Evolutionary conservation across 2,888 invertebrate species (phyloP).

Genomic region (Lottia scabra): DNA sequence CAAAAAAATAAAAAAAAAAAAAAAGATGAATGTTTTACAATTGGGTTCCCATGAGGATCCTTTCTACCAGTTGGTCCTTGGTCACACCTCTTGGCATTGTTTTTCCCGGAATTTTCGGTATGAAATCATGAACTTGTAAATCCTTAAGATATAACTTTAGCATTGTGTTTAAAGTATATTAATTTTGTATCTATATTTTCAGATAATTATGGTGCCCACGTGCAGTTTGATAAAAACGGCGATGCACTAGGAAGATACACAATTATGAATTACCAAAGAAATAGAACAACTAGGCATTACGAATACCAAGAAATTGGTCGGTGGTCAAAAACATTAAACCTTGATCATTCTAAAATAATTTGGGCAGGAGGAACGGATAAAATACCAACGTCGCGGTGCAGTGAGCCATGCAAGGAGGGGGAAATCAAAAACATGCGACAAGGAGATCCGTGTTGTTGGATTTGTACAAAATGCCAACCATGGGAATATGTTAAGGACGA

Average conservation of each 20-base stretch:
- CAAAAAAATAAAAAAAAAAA: too few species aligned
- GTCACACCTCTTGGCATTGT: too few species aligned
- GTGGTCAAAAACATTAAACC: constrained; percentile 74
- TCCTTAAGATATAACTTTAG: too few species aligned
- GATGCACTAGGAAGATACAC: constrained; percentile 71
- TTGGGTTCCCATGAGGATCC: too few species aligned
- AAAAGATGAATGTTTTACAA: too few species aligned
- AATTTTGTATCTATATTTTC: constrained; percentile 57
- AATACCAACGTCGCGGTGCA: constrained; percentile 69
- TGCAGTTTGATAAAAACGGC: constrained; percentile 72
- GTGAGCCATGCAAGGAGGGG: constrained; percentile 67
- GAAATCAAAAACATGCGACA: constrained; percentile 69
- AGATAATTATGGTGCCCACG: constrained; percentile 78
- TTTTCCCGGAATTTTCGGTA: too few species aligned
- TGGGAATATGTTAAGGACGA: constrained; percentile 65
- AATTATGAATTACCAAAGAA: constrained; percentile 70
- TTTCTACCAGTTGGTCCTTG: too few species aligned
- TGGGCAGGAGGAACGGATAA: constrained; percentile 69
- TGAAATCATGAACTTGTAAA: too few species aligned
- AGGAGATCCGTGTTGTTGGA: constrained; percentile 71
- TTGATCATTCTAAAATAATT: constrained; percentile 57
- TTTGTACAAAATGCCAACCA: constrained; percentile 62
- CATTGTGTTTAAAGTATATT: too few species aligned
- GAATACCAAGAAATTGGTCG: constrained; percentile 64
- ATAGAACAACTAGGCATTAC: constrained; percentile 53